These are phyloP conservation scores for Nematostella vectensis DNA, from an alignment of 92 coral and sea anemone genomes.

Conservation along the genomic window DNA sequence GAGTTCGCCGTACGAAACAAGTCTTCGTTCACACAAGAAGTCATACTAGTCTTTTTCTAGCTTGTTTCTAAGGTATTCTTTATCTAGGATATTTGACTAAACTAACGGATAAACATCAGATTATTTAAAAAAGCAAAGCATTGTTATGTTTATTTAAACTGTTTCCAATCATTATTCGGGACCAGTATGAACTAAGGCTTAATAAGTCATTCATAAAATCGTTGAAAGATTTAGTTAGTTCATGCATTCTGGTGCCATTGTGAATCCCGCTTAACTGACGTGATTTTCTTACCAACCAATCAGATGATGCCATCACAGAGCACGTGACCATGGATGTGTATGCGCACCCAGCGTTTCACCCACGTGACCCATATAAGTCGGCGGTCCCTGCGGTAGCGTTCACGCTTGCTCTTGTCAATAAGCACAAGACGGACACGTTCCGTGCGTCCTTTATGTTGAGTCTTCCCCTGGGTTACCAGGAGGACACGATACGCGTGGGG, in stretches of 20 bases:
- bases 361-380: slow-evolving; percentile 61
- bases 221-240: too few relatives aligned
- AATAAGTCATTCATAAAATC: too few relatives aligned
- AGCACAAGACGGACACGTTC: slow-evolving; percentile 27
- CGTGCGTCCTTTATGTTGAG: slow-evolving; percentile 60
- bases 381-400: slow-evolving; percentile 85
- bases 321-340: slow-evolving; percentile 59
- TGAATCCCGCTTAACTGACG: too few relatives aligned
- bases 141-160: too few relatives aligned
- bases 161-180: too few relatives aligned
- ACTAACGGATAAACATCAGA: too few relatives aligned
- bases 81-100: too few relatives aligned
- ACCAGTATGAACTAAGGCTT: too few relatives aligned
- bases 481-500: slow-evolving; percentile 73
- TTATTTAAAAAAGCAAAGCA: too few relatives aligned
- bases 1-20: slow-evolving; percentile 2
- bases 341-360: slow-evolving; percentile 72
- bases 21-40: too few relatives aligned
- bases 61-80: not conserved
- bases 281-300: too few relatives aligned
- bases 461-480: slow-evolving; percentile 77
- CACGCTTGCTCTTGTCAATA: slow-evolving; percentile 54
- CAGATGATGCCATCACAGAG: slow-evolving; percentile 56
- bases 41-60: not conserved
- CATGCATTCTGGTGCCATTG: too few relatives aligned